Conservation (phyloP, 2,888 invertebrate species). For the Lycaena phlaeas region DNA sequence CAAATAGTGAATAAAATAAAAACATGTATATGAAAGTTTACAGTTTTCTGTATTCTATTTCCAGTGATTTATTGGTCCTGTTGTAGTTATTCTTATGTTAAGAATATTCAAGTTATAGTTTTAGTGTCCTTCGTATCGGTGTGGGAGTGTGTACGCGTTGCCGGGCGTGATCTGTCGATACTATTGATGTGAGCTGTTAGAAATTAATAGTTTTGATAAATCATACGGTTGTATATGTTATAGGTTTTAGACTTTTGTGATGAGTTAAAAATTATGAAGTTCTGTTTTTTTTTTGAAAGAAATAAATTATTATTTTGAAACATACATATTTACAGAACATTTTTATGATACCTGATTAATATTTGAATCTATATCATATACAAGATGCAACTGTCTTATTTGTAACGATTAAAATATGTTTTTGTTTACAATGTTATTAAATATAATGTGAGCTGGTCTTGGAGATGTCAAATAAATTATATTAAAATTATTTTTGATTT, state of each 20-base stretch:
- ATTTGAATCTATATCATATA: constrained; percentile 16
- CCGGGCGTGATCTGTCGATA: constrained; percentile 12
- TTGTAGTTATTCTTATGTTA: constrained; percentile 68
- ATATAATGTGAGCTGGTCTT: constrained; percentile 50
- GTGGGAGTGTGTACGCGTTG: constrained; percentile 49
- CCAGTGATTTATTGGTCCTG: constrained; percentile 41
- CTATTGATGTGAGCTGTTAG: neutral
- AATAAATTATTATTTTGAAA: too few relatives aligned
- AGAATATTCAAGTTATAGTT: constrained; percentile 54
- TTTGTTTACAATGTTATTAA: constrained; percentile 58
- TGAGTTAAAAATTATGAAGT: too few relatives aligned
- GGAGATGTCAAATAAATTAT: constrained; percentile 54
- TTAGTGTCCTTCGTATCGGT: constrained; percentile 27
- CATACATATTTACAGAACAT: too few relatives aligned
- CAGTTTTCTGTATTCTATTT: constrained; percentile 22
- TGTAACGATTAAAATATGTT: constrained; percentile 51
- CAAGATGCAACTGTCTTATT: constrained; percentile 41
- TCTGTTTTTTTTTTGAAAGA: too few relatives aligned
- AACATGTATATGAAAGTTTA: neutral
- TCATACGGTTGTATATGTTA: constrained; percentile 24
- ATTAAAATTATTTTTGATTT: constrained; percentile 26
- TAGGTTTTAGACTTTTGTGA: too few relatives aligned
- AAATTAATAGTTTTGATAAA: constrained; percentile 11
- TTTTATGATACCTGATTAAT: too few relatives aligned
- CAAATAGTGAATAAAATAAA: neutral